These are phyloP conservation scores for Sinella curviseta DNA, from an alignment of 1,140 invertebrate genomes.

Conservation along the genomic window DNA sequence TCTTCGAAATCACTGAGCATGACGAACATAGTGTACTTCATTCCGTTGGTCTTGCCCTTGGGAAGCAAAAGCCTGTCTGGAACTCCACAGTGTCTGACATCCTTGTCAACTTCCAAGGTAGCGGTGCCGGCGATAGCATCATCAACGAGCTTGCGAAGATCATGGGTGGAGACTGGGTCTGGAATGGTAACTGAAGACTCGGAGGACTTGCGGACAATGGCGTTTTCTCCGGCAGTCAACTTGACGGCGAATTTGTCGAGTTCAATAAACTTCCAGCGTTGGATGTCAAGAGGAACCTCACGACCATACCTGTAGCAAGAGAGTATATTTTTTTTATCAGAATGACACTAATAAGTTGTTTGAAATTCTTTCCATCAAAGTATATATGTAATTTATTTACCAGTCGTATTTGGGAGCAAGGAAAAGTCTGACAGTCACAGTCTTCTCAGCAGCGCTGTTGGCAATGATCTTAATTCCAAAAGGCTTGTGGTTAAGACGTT, in stretches of 20 bases:
- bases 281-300: constrained; percentile 39
- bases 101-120: constrained; percentile 53
- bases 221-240: constrained; percentile 49
- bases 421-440: constrained; percentile 63
- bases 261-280: constrained; percentile 49
- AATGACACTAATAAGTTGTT: constrained; percentile 61
- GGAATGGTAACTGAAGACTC: constrained; percentile 50
- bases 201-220: constrained; percentile 43
- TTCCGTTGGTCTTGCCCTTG: constrained; percentile 59
- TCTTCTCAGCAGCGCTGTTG: constrained; percentile 54
- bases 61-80: constrained; percentile 63
- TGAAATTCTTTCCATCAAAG: constrained; percentile 62
- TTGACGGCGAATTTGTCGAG: constrained; percentile 49
- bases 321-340: no score
- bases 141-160: constrained; percentile 34
- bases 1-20: constrained; percentile 54
- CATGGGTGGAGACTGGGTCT: constrained; percentile 32
- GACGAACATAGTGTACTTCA: constrained; percentile 57
- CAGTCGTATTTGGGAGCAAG: constrained; percentile 69
- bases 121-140: constrained; percentile 35
- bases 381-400: constrained; percentile 58
- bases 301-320: constrained; percentile 40
- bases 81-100: constrained; percentile 60
- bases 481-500: constrained; percentile 63
- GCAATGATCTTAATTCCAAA: constrained; percentile 64